Percentiles rank a stretch among this genome's conserved stretches.
phyloP scores from a whole-genome alignment of 2,888 invertebrate species.

The Beris morrisii region DNA sequence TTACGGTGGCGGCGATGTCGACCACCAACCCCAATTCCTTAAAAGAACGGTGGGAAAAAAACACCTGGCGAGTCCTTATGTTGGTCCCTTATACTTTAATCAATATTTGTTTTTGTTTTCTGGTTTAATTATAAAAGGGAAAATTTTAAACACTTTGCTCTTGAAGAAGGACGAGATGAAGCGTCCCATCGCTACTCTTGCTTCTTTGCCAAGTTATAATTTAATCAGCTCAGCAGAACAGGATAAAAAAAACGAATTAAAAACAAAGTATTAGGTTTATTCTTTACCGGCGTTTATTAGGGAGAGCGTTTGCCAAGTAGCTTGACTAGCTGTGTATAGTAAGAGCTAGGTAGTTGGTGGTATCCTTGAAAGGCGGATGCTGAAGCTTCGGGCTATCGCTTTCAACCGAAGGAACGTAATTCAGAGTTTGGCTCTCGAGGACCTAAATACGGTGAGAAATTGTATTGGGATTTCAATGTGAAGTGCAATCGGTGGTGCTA shows the following conservation, averaged over 20 bases:
- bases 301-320: no score
- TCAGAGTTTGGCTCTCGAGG: not conserved
- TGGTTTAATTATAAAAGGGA: slow-evolving; percentile 30
- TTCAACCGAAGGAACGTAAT: slow-evolving; percentile 11
- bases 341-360: no score
- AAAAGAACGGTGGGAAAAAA: slow-evolving; percentile 13
- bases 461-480: slow-evolving; percentile 14
- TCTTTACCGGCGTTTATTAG: no score
- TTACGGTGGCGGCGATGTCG: no score
- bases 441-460: not conserved
- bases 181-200: not conserved
- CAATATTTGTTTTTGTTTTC: slow-evolving; percentile 25
- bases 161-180: slow-evolving; percentile 16
- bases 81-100: slow-evolving; percentile 30
- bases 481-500: slow-evolving; percentile 3
- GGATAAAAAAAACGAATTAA: slow-evolving; percentile 9
- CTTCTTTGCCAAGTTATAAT: slow-evolving; percentile 24
- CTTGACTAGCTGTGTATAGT: no score
- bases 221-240: slow-evolving; percentile 9
- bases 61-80: slow-evolving; percentile 12
- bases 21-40: slow-evolving; percentile 15
- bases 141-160: slow-evolving; percentile 30
- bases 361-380: slow-evolving; percentile 17
- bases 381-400: not conserved
- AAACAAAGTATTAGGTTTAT: no score